phyloP scores from a whole-genome alignment of 2,888 invertebrate genomes.

The Drosophila pegasa region DNA sequence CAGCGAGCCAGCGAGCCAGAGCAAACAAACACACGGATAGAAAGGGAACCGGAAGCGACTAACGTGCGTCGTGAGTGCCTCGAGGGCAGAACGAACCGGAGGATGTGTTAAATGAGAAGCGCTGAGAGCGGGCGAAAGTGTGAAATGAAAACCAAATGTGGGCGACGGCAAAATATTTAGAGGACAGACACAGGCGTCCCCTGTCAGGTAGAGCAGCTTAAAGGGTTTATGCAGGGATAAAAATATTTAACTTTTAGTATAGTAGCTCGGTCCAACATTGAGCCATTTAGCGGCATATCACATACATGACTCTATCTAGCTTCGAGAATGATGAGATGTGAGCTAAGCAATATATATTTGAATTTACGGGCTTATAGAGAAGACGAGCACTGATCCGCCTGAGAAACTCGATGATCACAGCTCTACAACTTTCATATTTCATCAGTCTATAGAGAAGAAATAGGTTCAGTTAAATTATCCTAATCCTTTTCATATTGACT shows the following conservation, averaged over 20 bases:
- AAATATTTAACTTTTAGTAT: background rate
- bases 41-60: slow-evolving; percentile 61
- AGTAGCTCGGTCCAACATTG: too few species aligned
- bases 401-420: too few species aligned
- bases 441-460: too few species aligned
- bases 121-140: slow-evolving; percentile 42
- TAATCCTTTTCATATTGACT: too few species aligned
- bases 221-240: background rate
- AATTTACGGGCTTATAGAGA: too few species aligned
- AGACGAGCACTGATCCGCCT: too few species aligned
- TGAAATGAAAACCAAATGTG: slow-evolving; percentile 48
- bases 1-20: too few species aligned
- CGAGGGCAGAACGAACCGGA: slow-evolving; percentile 55
- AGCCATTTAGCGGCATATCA: background rate
- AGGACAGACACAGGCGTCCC: slow-evolving; percentile 6
- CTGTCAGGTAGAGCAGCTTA: background rate
- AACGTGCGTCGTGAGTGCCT: slow-evolving; percentile 56
- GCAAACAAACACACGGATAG: slow-evolving; percentile 9
- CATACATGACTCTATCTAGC: background rate
- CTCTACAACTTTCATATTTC: too few species aligned
- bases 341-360: too few species aligned
- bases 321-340: too few species aligned
- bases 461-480: too few species aligned
- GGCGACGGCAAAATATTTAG: slow-evolving; percentile 16
- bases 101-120: slow-evolving; percentile 66